Conservation (phyloP, 1,140 invertebrate species). For the Aphidius gifuensis region DNA sequence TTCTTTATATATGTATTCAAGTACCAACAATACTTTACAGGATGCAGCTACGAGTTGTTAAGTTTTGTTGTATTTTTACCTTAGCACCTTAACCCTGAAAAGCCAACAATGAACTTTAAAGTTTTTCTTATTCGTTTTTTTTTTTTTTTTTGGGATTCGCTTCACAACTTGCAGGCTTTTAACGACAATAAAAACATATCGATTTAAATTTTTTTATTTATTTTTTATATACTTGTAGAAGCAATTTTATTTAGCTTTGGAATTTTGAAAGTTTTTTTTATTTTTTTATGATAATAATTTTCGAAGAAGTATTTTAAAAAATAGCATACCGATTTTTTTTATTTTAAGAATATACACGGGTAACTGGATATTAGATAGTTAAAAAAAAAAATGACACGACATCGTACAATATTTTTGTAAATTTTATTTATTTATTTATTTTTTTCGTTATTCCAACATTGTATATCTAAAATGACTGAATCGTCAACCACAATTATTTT, state of each 20-base stretch:
- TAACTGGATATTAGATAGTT: too few species aligned
- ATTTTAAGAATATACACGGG: background rate
- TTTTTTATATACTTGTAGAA: background rate
- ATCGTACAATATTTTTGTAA: too few species aligned
- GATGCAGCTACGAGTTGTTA: constrained; percentile 7
- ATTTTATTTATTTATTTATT: too few species aligned
- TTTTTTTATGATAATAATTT: background rate
- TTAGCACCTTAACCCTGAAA: constrained; percentile 33
- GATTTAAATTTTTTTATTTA: constrained; percentile 4
- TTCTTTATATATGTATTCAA: too few species aligned
- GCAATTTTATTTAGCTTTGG: background rate
- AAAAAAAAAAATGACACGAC: too few species aligned
- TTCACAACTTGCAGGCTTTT: constrained; percentile 27
- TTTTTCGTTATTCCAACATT: too few species aligned
- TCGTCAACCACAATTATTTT: too few species aligned
- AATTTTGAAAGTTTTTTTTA: too few species aligned
- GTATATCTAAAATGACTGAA: too few species aligned
- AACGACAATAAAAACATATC: constrained; percentile 22
- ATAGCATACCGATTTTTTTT: background rate
- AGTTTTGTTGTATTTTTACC: constrained; percentile 26
- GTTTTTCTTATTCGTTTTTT: constrained; percentile 4
- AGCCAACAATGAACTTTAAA: constrained; percentile 19
- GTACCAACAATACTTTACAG: too few species aligned
- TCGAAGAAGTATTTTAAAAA: background rate
- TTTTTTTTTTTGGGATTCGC: background rate